A percentile compares a stretch with the other conserved stretches of the same genome.
Conservation (phyloP, 2,113 vertebrate genomes). For the Cynoglossus semilaevis region DNA sequence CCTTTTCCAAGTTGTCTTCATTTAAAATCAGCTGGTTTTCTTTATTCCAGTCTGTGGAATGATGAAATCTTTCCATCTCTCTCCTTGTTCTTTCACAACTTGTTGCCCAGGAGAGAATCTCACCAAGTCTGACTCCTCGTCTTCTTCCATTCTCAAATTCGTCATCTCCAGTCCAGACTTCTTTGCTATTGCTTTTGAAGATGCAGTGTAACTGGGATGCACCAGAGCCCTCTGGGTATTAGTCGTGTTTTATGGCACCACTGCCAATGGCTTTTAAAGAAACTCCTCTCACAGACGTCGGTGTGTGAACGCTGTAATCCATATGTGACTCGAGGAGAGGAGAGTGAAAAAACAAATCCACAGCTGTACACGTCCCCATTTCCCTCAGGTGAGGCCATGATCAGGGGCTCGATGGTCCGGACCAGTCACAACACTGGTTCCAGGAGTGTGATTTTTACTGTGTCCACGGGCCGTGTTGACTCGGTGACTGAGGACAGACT, state of each 20-base stretch:
- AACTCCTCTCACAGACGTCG: constrained; percentile 32
- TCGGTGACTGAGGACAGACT: too few relatives aligned
- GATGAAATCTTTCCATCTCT: constrained; percentile 29
- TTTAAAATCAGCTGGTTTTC: constrained; percentile 36
- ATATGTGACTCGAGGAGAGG: constrained; percentile 17
- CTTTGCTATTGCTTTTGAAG: constrained; percentile 70
- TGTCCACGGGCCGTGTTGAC: too few relatives aligned
- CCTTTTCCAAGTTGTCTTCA: constrained; percentile 35
- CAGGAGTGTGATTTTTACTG: too few relatives aligned
- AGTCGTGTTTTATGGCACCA: constrained; percentile 50
- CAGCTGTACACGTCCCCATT: constrained; percentile 37
- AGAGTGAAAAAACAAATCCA: not conserved
- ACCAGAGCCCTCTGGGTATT: constrained; percentile 55
- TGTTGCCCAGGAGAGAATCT: constrained; percentile 14
- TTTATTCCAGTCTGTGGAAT: constrained; percentile 40
- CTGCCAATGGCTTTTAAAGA: constrained; percentile 66
- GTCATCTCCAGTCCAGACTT: constrained; percentile 24
- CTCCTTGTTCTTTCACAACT: constrained; percentile 16
- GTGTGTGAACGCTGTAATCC: constrained; percentile 42
- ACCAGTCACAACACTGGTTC: too few relatives aligned
- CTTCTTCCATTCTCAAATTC: constrained; percentile 16
- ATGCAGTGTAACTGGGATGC: constrained; percentile 40
- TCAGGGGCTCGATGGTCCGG: too few relatives aligned
- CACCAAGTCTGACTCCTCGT: constrained; percentile 7
- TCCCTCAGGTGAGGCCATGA: not conserved